Conservation (phyloP, 2,797 vertebrate species). For the Periparus ater region DNA sequence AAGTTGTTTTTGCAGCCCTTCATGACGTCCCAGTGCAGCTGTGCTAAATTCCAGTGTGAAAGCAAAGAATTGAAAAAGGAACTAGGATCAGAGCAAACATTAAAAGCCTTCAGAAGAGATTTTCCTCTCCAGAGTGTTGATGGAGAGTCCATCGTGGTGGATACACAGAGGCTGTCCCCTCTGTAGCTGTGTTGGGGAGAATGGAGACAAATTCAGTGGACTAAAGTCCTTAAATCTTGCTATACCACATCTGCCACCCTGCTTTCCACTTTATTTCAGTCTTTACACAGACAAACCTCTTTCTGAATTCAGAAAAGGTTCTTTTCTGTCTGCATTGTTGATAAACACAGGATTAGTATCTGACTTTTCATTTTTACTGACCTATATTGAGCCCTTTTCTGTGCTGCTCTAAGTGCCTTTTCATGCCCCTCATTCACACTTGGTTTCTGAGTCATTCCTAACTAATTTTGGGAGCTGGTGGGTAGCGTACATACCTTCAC, state of each 20-base stretch:
- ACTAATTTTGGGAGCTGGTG: slow-evolving; percentile 48
- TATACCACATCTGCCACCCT: not conserved
- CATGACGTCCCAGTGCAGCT: slow-evolving; percentile 22
- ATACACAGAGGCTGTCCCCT: not conserved
- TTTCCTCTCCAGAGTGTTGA: not conserved
- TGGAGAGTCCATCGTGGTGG: not conserved
- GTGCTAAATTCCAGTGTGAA: slow-evolving; percentile 37
- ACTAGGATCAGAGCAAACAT: not conserved
- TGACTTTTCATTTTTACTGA: slow-evolving; percentile 19
- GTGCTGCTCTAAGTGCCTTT: not conserved
- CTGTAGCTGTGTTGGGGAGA: not conserved
- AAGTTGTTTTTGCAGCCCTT: slow-evolving; percentile 11
- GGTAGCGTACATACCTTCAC: slow-evolving; percentile 4
- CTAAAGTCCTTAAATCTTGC: not conserved
- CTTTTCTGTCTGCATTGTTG: not conserved
- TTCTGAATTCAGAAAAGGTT: not conserved
- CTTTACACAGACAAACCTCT: not conserved
- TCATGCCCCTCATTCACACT: not conserved
- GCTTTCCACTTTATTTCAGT: not conserved
- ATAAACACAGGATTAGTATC: not conserved
- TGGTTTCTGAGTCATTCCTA: slow-evolving; percentile 37
- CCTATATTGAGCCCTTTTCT: not conserved
- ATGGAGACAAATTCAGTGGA: not conserved
- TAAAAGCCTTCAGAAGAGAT: not conserved
- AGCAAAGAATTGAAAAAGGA: not conserved